Evolutionary conservation across 2,113 vertebrate species (phyloP).

Genomic region (Antechinus flavipes): DNA sequence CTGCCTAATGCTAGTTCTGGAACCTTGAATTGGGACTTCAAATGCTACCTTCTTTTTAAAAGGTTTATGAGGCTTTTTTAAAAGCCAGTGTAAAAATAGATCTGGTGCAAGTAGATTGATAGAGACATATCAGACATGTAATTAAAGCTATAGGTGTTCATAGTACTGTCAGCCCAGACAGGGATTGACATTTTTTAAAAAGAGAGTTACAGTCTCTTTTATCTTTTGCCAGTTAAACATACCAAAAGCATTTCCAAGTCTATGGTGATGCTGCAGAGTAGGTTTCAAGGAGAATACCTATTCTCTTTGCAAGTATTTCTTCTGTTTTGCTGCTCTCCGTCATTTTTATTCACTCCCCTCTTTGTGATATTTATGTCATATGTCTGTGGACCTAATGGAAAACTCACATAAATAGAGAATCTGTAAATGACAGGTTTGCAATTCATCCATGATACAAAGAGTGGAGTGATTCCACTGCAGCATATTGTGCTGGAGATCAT

Average conservation of each 20-base stretch:
- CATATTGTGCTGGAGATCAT: neutral
- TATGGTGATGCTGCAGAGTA: constrained; percentile 46
- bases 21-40: constrained; percentile 17
- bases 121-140: constrained; percentile 15
- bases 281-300: constrained; percentile 43
- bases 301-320: constrained; percentile 32
- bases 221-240: constrained; percentile 44
- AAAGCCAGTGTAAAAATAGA: constrained; percentile 30
- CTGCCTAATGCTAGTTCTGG: neutral
- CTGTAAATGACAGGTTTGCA: constrained; percentile 6
- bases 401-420: constrained; percentile 25
- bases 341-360: constrained; percentile 14
- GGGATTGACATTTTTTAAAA: neutral
- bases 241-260: constrained; percentile 47
- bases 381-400: constrained; percentile 44
- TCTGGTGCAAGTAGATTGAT: neutral
- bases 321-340: constrained; percentile 37
- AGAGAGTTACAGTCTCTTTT: constrained; percentile 11
- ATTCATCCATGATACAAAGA: neutral
- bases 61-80: constrained; percentile 22
- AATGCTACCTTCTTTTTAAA: constrained; percentile 17
- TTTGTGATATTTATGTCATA: neutral
- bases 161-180: constrained; percentile 14
- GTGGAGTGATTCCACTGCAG: neutral
- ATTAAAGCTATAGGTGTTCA: constrained; percentile 40